Evolutionary conservation across 2,888 invertebrate genomes (phyloP).

Genomic region (Poecilus cupreus): DNA sequence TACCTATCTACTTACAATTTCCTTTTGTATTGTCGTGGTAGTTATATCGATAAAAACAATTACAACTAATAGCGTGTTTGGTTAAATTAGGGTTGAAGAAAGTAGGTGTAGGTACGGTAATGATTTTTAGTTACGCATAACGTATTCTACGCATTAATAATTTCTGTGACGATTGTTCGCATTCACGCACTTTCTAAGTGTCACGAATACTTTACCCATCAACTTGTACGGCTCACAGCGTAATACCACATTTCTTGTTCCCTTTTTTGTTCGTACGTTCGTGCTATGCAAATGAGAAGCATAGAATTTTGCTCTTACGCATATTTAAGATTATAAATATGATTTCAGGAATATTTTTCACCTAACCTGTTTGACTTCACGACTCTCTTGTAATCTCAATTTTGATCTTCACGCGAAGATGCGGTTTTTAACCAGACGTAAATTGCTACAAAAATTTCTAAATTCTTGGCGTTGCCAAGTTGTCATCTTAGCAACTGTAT

Average conservation of each 20-base stretch:
- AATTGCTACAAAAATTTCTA: neutral
- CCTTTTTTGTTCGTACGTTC: neutral
- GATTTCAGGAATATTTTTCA: constrained; percentile 12
- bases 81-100: constrained; percentile 21
- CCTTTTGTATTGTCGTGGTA: too few relatives aligned
- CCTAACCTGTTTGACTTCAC: constrained; percentile 21
- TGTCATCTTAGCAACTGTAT: too few relatives aligned
- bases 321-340: constrained; percentile 10
- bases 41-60: constrained; percentile 14
- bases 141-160: constrained; percentile 24
- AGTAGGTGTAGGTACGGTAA: constrained; percentile 25
- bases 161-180: constrained; percentile 30
- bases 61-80: constrained; percentile 15
- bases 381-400: neutral
- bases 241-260: neutral
- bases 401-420: neutral
- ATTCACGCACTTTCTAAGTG: constrained; percentile 41
- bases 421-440: neutral
- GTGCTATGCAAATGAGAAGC: constrained; percentile 14
- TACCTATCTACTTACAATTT: neutral
- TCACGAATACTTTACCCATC: constrained; percentile 8
- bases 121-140: constrained; percentile 24
- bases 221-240: neutral
- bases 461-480: too few relatives aligned
- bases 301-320: neutral